These are phyloP conservation scores for Clarias platycephalus DNA, from an alignment of 2,797 vertebrate genomes.

Conservation along the genomic window DNA sequence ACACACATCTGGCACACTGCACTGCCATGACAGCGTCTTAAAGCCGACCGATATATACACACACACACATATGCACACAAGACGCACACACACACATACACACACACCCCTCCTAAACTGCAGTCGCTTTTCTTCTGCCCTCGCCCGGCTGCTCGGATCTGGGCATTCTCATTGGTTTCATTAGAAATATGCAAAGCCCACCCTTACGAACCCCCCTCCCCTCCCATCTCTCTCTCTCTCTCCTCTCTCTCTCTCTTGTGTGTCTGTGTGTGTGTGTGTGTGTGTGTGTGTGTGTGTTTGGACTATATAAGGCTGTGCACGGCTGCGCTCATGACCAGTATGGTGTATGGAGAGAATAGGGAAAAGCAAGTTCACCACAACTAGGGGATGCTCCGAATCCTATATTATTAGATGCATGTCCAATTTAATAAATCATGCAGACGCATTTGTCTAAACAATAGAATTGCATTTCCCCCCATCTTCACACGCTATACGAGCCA, in stretches of 20 bases:
- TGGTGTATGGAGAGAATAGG: neutral
- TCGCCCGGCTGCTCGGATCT: constrained; percentile 38
- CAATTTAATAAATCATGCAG: too few species aligned
- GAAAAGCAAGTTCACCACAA: neutral
- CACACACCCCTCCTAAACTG: constrained; percentile 53
- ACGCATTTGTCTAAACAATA: too few species aligned
- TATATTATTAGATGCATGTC: neutral
- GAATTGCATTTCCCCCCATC: neutral
- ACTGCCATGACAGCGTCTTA: constrained; percentile 59
- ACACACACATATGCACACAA: constrained; percentile 32
- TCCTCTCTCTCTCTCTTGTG: constrained; percentile 29
- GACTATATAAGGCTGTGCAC: constrained; percentile 22
- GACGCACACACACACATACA: constrained; percentile 6
- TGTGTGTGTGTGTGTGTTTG: constrained; percentile 3
- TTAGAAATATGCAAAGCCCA: constrained; percentile 63
- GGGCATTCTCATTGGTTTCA: constrained; percentile 68
- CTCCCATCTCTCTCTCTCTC: constrained; percentile 32
- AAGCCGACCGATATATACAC: constrained; percentile 56
- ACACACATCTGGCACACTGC: constrained; percentile 63
- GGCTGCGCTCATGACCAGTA: neutral
- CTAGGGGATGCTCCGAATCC: neutral
- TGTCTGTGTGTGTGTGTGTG: constrained; percentile 29
- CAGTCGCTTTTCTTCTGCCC: constrained; percentile 59
- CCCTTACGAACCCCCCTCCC: constrained; percentile 58
- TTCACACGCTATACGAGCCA: neutral